Percentiles rank a stretch among this genome's conserved stretches.
Conservation (phyloP, 2,797 vertebrate species). For the Xiphorhynchus erythropygius region DNA sequence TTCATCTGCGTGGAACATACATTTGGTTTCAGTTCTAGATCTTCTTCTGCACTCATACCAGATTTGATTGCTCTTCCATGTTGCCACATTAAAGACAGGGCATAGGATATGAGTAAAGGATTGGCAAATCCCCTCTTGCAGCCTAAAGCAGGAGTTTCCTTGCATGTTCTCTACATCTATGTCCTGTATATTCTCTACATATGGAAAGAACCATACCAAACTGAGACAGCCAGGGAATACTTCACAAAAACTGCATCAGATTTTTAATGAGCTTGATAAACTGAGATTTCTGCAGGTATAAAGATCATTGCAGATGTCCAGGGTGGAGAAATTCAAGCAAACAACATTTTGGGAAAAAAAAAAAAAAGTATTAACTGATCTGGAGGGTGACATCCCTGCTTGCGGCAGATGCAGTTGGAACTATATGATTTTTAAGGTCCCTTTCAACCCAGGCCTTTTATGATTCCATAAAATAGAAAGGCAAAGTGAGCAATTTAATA, state of each 20-base stretch:
- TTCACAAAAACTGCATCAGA: not conserved
- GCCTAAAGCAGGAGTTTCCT: not conserved
- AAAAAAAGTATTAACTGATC: not conserved
- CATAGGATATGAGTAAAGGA: not conserved
- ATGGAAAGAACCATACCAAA: not conserved
- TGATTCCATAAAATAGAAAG: not conserved
- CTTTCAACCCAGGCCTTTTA: not conserved
- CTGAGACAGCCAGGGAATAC: not conserved
- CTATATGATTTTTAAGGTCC: not conserved
- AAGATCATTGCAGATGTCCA: not conserved
- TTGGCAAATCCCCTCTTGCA: not conserved
- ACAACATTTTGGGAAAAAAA: not conserved
- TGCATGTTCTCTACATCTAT: not conserved
- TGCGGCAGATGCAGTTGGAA: not conserved
- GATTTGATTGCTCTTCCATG: not conserved
- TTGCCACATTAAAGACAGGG: not conserved
- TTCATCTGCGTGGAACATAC: rapidly evolving
- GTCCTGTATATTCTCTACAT: not conserved
- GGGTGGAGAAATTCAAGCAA: not conserved
- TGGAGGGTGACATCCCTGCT: not conserved
- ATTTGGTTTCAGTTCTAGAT: not conserved
- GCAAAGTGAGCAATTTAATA: not conserved
- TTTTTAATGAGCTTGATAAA: not conserved
- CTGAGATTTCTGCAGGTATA: not conserved
- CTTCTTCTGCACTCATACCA: not conserved